These are phyloP conservation scores for Thyatira batis DNA, from an alignment of 2,888 invertebrate genomes.

Conservation along the genomic window DNA sequence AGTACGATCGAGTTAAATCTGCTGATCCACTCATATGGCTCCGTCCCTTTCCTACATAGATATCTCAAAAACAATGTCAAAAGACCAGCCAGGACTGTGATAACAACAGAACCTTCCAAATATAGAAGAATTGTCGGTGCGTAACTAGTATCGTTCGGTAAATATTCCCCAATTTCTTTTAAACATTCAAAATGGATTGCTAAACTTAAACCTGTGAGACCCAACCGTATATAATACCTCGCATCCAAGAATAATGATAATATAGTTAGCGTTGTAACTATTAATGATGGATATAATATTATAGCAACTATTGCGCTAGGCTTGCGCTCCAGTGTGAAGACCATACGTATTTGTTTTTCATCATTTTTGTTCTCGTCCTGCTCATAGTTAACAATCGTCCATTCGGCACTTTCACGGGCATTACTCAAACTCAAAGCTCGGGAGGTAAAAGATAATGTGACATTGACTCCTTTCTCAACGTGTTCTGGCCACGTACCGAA, in stretches of 20 bases:
- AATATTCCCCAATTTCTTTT: constrained; percentile 21
- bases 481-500: constrained; percentile 15
- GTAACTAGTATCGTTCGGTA: constrained; percentile 37
- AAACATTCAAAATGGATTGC: constrained; percentile 41
- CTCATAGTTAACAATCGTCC: constrained; percentile 44
- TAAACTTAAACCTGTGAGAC: constrained; percentile 39
- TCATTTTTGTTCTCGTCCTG: constrained; percentile 21
- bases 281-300: constrained; percentile 40
- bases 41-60: constrained; percentile 22
- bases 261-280: constrained; percentile 36
- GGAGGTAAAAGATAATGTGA: constrained; percentile 20
- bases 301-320: constrained; percentile 37
- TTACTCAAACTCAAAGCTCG: constrained; percentile 25
- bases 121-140: constrained; percentile 46
- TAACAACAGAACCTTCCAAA: constrained; percentile 38
- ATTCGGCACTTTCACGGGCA: constrained; percentile 42
- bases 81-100: constrained; percentile 31
- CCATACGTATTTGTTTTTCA: constrained; percentile 31
- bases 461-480: background rate
- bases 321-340: constrained; percentile 46
- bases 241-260: constrained; percentile 38
- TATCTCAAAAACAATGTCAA: constrained; percentile 32
- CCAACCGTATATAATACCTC: constrained; percentile 28
- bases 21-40: constrained; percentile 30
- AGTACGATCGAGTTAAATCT: constrained; percentile 31